phyloP scores from a whole-genome alignment of 2,113 vertebrate genomes.

The Cacatua alba region DNA sequence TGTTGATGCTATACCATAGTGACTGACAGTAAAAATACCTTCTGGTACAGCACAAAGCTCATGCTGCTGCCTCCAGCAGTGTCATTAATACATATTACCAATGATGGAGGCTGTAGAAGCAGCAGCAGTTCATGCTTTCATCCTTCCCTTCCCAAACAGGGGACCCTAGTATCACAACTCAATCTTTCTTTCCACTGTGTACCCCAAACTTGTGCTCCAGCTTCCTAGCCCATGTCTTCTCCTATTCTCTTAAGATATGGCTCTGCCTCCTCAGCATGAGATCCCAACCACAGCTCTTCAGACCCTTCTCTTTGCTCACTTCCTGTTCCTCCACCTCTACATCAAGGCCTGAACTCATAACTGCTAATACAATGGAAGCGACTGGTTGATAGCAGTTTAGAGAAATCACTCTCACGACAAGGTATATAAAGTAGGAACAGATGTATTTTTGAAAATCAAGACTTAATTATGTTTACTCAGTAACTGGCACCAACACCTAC shows the following conservation, averaged over 20 bases:
- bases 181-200: neutral
- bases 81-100: neutral
- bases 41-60: neutral
- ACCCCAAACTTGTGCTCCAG: neutral
- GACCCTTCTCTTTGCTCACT: neutral
- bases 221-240: neutral
- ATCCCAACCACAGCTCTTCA: neutral
- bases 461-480: neutral
- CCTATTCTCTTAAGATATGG: accelerated
- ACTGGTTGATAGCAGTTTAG: neutral
- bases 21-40: neutral
- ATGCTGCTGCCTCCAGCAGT: neutral
- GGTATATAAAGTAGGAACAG: neutral
- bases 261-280: neutral
- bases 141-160: neutral
- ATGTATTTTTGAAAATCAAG: neutral
- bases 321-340: neutral
- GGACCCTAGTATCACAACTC: neutral
- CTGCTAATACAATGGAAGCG: neutral
- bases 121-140: neutral
- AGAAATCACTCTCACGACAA: neutral
- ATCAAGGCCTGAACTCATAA: accelerated
- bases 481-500: neutral
- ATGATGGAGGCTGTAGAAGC: neutral
- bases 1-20: neutral